Percentiles rank a stretch among this genome's conserved stretches.
These are phyloP conservation scores for Carcharodon carcharias DNA, from an alignment of 2,797 vertebrate genomes.

Conservation along the genomic window DNA sequence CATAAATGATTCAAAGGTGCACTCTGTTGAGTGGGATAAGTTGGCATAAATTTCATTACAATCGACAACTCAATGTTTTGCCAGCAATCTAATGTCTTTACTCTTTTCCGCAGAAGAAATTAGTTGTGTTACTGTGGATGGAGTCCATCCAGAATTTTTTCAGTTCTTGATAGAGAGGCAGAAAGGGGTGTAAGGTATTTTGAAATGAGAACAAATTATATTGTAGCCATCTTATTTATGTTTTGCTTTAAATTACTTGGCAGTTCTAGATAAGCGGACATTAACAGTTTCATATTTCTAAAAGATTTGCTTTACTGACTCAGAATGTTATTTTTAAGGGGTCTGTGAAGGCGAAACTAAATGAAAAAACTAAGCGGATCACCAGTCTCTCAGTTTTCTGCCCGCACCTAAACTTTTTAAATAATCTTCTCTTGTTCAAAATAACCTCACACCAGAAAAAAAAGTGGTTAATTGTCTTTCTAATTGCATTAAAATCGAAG, in stretches of 20 bases:
- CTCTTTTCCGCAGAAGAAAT: not conserved
- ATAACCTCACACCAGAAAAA: slow-evolving; percentile 47
- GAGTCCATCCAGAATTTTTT: not conserved
- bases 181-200: not conserved
- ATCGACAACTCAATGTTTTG: not conserved
- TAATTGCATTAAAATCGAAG: slow-evolving; percentile 67
- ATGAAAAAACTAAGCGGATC: not conserved
- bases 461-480: slow-evolving; percentile 60
- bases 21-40: not conserved
- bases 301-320: not conserved
- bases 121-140: not conserved
- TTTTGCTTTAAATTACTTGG: not conserved
- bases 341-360: not conserved
- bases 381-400: not conserved
- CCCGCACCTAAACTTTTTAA: not conserved
- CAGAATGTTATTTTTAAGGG: not conserved
- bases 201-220: not conserved
- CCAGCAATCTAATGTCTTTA: not conserved
- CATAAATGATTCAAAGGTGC: not conserved
- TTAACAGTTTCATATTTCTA: not conserved
- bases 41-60: not conserved
- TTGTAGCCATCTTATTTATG: not conserved
- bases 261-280: not conserved
- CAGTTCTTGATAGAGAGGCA: not conserved
- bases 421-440: not conserved